A percentile compares a stretch with the other conserved stretches of the same genome.
phyloP scores from a whole-genome alignment of 2,113 vertebrate species.

The Prunella fulvescens region DNA sequence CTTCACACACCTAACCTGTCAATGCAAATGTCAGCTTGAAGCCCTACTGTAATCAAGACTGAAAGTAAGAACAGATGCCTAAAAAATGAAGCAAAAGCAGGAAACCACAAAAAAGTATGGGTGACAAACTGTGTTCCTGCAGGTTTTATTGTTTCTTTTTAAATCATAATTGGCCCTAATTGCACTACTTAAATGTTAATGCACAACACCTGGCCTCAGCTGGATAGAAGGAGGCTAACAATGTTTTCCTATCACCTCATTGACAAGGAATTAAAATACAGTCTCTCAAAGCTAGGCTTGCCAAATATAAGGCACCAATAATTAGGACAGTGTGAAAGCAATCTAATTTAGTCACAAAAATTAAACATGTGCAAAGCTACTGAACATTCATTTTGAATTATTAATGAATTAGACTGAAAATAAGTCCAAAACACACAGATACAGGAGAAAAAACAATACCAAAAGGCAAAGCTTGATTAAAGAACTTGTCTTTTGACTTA shows the following conservation, averaged over 20 bases:
- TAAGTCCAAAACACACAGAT: not conserved
- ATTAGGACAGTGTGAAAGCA: slow-evolving; percentile 53
- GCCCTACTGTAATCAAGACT: not conserved
- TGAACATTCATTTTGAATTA: not conserved
- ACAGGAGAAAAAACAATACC: not conserved
- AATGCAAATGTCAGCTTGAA: slow-evolving; percentile 36
- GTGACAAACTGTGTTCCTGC: slow-evolving; percentile 29
- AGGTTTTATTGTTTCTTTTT: slow-evolving; percentile 49
- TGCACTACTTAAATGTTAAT: slow-evolving; percentile 70
- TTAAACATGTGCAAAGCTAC: slow-evolving; percentile 40
- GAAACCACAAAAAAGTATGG: slow-evolving; percentile 5
- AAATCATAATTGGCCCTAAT: slow-evolving; percentile 68
- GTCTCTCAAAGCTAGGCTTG: slow-evolving; percentile 33
- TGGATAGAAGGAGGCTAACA: slow-evolving; percentile 63
- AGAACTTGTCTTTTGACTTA: not conserved
- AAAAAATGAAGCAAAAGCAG: not conserved
- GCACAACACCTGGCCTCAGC: slow-evolving; percentile 75
- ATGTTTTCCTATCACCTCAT: slow-evolving; percentile 58
- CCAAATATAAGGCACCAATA: slow-evolving; percentile 57
- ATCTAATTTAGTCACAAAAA: slow-evolving; percentile 21
- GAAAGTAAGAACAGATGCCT: slow-evolving; percentile 9
- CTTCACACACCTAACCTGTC: not conserved
- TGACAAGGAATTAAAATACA: slow-evolving; percentile 52
- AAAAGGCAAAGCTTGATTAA: not conserved
- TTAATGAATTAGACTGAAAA: not conserved